A percentile compares a stretch with the other conserved stretches of the same genome.
These are phyloP conservation scores for Diplodus sargus DNA, from an alignment of 2,797 vertebrate species.

Conservation along the genomic window DNA sequence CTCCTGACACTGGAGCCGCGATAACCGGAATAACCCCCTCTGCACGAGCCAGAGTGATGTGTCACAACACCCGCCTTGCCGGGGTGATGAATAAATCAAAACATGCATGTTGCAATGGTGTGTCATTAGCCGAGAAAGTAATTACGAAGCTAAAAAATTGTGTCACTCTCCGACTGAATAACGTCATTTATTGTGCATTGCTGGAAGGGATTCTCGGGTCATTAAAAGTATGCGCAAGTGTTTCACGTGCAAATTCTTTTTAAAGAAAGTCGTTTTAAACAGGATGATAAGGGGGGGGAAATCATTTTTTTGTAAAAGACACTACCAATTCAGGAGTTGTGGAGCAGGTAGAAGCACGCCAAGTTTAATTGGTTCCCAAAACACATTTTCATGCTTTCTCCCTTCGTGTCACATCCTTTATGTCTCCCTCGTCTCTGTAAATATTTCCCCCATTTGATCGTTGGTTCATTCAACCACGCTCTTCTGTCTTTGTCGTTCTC, in stretches of 20 bases:
- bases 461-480: constrained; percentile 11
- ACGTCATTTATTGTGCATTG: constrained; percentile 37
- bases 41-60: background rate
- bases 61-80: constrained; percentile 8
- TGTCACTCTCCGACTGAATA: constrained; percentile 25
- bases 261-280: constrained; percentile 8
- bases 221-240: constrained; percentile 38
- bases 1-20: background rate
- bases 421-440: constrained; percentile 42
- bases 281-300: constrained; percentile 3
- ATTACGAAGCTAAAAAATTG: constrained; percentile 26
- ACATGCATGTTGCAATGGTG: constrained; percentile 49
- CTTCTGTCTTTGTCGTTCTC: constrained; percentile 24
- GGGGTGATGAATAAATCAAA: constrained; percentile 52
- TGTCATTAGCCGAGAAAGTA: constrained; percentile 44
- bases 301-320: constrained; percentile 30
- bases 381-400: constrained; percentile 24
- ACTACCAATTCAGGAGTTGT: constrained; percentile 7
- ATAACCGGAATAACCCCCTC: constrained; percentile 11
- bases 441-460: constrained; percentile 54
- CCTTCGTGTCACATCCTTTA: constrained; percentile 40
- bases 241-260: constrained; percentile 16
- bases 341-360: constrained; percentile 33
- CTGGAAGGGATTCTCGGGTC: constrained; percentile 28
- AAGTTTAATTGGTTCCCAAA: constrained; percentile 55